phyloP scores from a whole-genome alignment of 1,140 invertebrate species.

The Brachionus sp. region DNA sequence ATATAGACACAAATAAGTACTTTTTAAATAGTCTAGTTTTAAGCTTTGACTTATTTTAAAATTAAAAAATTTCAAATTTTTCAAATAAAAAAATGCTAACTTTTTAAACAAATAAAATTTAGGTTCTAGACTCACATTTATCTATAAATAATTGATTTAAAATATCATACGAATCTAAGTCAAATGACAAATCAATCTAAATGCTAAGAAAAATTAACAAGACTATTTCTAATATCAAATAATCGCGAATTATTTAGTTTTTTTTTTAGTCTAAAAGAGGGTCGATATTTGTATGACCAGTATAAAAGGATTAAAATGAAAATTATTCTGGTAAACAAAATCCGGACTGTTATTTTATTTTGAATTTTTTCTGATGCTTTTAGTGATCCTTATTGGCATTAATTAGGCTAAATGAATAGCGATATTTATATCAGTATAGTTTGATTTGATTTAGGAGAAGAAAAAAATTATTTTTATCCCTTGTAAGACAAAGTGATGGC shows the following conservation, averaged over 20 bases:
- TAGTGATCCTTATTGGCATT: not conserved
- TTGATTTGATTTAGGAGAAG: too few species aligned
- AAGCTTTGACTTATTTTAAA: not conserved
- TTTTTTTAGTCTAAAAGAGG: not conserved
- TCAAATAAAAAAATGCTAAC: not conserved
- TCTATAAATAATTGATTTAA: not conserved
- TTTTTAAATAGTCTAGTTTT: not conserved
- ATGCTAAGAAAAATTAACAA: not conserved
- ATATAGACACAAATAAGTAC: not conserved
- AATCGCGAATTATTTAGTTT: not conserved
- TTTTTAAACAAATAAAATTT: not conserved
- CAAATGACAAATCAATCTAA: not conserved
- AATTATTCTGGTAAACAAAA: not conserved
- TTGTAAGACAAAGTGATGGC: not conserved
- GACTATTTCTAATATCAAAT: not conserved
- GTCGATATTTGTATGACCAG: not conserved
- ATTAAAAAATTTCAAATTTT: not conserved
- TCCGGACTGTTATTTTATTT: not conserved
- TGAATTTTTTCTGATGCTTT: not conserved
- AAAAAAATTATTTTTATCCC: not conserved
- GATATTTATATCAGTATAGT: not conserved
- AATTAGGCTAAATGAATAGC: not conserved
- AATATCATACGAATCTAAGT: not conserved
- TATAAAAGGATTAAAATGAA: not conserved
- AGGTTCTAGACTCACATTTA: not conserved